Percentiles rank a stretch among this genome's conserved stretches.
Conservation (phyloP, 2,797 vertebrate genomes). For the Cryptoprocta ferox region DNA sequence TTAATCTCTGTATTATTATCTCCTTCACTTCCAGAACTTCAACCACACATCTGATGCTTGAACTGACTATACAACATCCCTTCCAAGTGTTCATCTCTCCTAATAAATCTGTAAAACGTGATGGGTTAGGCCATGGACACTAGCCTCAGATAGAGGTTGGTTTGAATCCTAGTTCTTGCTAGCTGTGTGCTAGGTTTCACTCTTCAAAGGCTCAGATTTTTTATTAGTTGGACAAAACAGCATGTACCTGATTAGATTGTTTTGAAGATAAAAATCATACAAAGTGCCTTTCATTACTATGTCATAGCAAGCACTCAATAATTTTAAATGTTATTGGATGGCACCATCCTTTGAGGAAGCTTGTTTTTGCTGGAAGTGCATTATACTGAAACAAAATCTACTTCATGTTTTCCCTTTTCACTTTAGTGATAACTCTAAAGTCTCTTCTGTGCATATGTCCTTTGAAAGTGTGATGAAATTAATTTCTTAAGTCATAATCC, state of each 20-base stretch:
- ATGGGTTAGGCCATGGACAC: rapidly evolving
- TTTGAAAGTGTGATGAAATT: neutral
- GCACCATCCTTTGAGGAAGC: neutral
- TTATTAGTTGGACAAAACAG: neutral
- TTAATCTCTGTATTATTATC: neutral
- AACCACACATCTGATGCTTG: neutral
- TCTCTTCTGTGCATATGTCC: neutral
- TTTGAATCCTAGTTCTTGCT: neutral
- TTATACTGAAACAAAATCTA: neutral
- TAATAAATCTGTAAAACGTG: neutral
- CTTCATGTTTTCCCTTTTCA: neutral
- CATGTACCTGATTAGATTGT: neutral
- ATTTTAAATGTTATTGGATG: neutral
- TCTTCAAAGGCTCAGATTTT: neutral
- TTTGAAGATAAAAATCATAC: neutral
- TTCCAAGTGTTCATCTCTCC: neutral
- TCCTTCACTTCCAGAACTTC: neutral
- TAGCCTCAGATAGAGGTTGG: neutral
- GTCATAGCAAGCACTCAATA: neutral
- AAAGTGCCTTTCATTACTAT: neutral
- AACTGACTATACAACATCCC: neutral
- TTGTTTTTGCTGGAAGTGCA: neutral
- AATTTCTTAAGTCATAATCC: neutral
- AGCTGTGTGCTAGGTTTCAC: neutral
- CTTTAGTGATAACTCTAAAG: neutral